These are phyloP conservation scores for Rhagologus leucostigma DNA, from an alignment of 2,113 vertebrate genomes.

Conservation along the genomic window DNA sequence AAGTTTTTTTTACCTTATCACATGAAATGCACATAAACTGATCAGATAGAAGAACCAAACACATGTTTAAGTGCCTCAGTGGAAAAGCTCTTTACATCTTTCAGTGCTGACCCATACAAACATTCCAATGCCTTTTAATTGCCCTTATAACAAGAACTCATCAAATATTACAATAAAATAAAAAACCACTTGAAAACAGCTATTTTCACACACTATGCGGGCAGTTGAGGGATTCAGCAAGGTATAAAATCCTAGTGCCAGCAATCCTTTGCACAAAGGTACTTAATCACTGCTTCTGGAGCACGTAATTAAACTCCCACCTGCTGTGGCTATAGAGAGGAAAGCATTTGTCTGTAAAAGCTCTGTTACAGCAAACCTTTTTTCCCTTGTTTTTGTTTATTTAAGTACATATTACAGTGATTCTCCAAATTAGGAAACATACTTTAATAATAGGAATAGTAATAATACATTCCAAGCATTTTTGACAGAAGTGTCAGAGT, in stretches of 20 bases:
- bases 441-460: not conserved
- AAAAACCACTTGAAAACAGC: slow-evolving; percentile 37
- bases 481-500: not conserved
- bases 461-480: not conserved
- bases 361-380: not conserved
- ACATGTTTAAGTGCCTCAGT: not conserved
- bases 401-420: not conserved
- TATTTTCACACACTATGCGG: slow-evolving; percentile 34
- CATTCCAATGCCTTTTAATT: not conserved
- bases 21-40: not conserved
- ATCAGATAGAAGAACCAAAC: not conserved
- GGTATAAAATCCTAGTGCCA: slow-evolving; percentile 50
- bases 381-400: not conserved
- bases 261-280: slow-evolving; percentile 53
- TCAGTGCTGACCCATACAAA: not conserved
- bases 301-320: slow-evolving; percentile 72
- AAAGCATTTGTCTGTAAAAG: slow-evolving; percentile 33
- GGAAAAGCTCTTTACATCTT: not conserved
- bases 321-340: slow-evolving; percentile 51
- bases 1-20: not conserved
- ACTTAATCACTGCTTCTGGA: slow-evolving; percentile 70
- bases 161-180: not conserved
- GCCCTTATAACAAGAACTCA: not conserved
- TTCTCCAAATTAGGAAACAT: not conserved
- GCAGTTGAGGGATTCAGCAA: slow-evolving; percentile 38